Conservation (phyloP, 2,888 invertebrate genomes). For the Acanthosepion pharaonis region DNA sequence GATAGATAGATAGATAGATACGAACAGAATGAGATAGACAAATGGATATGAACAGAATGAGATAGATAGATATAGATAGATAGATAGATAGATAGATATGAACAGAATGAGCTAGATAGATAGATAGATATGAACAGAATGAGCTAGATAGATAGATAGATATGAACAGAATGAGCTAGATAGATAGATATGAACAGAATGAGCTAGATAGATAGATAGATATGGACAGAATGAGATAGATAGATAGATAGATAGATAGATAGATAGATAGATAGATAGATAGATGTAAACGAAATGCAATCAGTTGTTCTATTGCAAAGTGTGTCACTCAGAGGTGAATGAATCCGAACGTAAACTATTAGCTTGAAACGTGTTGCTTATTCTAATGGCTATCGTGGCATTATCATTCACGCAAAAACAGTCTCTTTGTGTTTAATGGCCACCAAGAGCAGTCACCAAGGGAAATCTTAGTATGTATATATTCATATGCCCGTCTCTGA, state of each 20-base stretch:
- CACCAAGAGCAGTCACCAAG: not conserved
- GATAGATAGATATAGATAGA: no score
- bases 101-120: no score
- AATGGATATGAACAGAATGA: no score
- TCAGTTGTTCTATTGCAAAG: not conserved
- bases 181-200: no score
- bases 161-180: no score
- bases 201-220: no score
- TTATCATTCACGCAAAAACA: constrained; percentile 33
- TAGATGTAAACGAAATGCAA: not conserved
- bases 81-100: no score
- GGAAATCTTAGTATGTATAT: constrained; percentile 44
- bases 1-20: no score
- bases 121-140: no score
- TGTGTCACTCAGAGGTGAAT: not conserved
- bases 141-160: no score
- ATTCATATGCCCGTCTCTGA: constrained; percentile 41
- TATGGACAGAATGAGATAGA: not conserved
- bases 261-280: not conserved
- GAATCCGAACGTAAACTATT: not conserved
- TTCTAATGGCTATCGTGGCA: not conserved
- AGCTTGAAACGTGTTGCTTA: constrained; percentile 33
- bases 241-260: not conserved
- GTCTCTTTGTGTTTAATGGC: constrained; percentile 40
- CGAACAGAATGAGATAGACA: no score